Evolutionary conservation across 2,797 vertebrate species (phyloP).

Genomic region (Carduelis carduelis): DNA sequence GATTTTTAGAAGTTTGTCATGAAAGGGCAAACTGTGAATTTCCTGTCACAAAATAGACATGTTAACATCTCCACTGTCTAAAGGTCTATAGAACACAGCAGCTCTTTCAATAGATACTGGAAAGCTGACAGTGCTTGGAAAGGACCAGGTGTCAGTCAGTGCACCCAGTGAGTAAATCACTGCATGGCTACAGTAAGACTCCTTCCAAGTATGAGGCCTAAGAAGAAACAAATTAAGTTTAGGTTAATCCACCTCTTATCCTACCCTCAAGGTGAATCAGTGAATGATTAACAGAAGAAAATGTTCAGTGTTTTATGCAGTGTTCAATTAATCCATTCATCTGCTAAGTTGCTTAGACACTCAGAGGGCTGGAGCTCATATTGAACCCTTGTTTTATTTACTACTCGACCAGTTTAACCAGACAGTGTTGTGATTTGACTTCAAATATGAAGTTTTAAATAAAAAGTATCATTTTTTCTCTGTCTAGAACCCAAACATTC

Average conservation of each 20-base stretch:
- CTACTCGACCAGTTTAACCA: neutral
- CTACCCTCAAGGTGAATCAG: conserved; percentile 55
- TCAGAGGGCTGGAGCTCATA: neutral
- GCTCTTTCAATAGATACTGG: neutral
- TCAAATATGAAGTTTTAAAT: neutral
- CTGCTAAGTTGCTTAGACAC: conserved; percentile 27
- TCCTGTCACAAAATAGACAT: neutral
- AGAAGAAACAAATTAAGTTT: conserved; percentile 33
- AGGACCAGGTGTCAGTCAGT: neutral
- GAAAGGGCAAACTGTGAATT: neutral
- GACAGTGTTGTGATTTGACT: neutral
- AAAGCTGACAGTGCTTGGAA: neutral
- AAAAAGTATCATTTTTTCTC: neutral
- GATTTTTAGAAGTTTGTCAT: neutral
- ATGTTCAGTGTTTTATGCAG: conserved; percentile 25
- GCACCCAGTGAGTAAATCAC: neutral
- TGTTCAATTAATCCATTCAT: conserved; percentile 58
- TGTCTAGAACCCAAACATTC: neutral
- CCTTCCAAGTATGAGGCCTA: neutral
- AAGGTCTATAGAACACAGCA: neutral
- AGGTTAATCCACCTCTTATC: conserved; percentile 33
- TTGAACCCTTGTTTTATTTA: neutral
- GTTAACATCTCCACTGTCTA: neutral
- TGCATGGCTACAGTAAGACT: neutral
- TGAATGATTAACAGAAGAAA: conserved; percentile 48